Evolutionary conservation across 1,140 invertebrate species (phyloP), one percentile per base, ranked within the genome.

Genomic region (Arctopsyche grandis): DNA sequence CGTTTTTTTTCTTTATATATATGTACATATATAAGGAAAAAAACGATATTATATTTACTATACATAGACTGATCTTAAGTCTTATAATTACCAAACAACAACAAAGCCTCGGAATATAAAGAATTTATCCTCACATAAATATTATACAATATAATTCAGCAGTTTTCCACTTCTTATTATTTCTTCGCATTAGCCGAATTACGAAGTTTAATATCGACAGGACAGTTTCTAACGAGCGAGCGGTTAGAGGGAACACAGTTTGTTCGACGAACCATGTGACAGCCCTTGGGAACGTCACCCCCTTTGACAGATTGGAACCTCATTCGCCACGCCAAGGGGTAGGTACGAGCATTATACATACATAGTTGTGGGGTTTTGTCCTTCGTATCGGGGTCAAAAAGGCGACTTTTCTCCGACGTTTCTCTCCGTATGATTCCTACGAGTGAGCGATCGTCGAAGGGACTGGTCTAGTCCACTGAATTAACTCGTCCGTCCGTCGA

Each of bases 241-340:
- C 10, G 48, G 10, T 66, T 24, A 66, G 24, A 29, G 63, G 19
- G 9, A 29, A 66, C 21, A 66, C 24, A 22, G 9, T 10, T 24
- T 66, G 63, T 66, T 24, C 63, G 63, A 66, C 63, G 63, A 22
- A 10, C 63, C 63, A 29, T 66, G 21, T 24, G 63, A 66, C 63
- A 66, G 63, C 63, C 22, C 63, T 14, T 0, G 63, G 63, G 63
- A 26, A 26, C 63, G 3, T 66, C 10, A 10, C 10, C 24, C 63
- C 3, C 24, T 66, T 66, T 26, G 63, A 66, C 24, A 66, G 24
- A 66, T 66, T 26, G 21, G 24, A 26, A 24, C 63, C 63, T 66
- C 63, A 12, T 26, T 52, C 48, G 48, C 12, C 48, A 52, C 10
- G 16, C 10, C 10, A 52, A 52, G 1, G 16, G 16, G 48, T 14